Base-by-base conservation (phyloP, 2,888 invertebrate genomes). In the Choristoneura rosaceana region DNA sequence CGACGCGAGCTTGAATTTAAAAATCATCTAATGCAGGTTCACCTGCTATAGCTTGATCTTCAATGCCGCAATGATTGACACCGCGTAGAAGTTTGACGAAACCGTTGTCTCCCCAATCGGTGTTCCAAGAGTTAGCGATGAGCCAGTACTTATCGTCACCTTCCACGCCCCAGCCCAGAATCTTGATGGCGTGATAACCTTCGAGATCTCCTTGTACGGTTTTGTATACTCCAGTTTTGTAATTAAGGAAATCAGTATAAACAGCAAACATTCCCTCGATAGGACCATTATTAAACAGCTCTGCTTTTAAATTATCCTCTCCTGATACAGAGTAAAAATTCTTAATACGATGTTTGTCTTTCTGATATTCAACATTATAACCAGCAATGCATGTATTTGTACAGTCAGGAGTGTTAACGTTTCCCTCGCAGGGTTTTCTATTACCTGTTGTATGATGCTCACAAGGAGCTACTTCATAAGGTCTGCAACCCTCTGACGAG, bases 121-220 rank as follows among this genome's bases (percentile, higher is more conserved):
- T 94, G 91, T 98, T 98, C 98, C 98, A 99, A 0, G 98, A 98
- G 93, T 99, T 99, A 69, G 97, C 98, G 79, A 98, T 96, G 33
- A 98, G 95, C 99, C 99, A 99, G 89, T 98, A 99, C 62, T 97
- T 97, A 67, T 95, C 95, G 9, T 95, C 95, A 59, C 96, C 95
- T 76, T 97, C 97, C 0, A 95, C 96, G 60, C 98, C 98, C 97
- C 98, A 99, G 15, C 98, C 98, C 63, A 98, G 87, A 66, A 98
- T 96, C 83, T 97, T 97, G 69, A 98, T 96, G 41, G 98, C 98
- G 87, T 98, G 98, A 0, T 97, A 98, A 33, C 98, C 98, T 5
- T 98, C 92, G 43, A 90, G 94, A 14, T 94, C 90, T 5, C 98
- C 98, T 74, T 95, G 93, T 0, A 95, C 95, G 86, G 98, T 98